Evolutionary conservation across 2,113 vertebrate genomes (phyloP).

Genomic region (Protobothrops flavoviridis): DNA sequence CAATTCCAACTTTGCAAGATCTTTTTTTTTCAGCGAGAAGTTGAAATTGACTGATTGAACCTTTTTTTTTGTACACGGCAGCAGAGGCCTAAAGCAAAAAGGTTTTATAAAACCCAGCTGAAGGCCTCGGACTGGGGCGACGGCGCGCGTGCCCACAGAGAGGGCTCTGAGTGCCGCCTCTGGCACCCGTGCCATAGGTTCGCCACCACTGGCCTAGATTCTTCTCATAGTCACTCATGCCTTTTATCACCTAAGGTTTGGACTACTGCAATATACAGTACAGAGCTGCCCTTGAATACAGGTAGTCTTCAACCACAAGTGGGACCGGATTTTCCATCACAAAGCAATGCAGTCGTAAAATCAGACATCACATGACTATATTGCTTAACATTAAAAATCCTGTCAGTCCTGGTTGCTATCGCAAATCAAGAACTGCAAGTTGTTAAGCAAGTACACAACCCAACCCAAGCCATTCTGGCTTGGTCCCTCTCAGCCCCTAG

Average conservation of each 20-base stretch:
- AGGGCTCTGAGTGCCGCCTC: too few species aligned
- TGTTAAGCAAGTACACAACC: background rate
- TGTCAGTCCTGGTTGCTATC: background rate
- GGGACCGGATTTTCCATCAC: background rate
- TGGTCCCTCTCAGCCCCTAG: background rate
- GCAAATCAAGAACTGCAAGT: background rate
- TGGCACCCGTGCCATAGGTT: too few species aligned
- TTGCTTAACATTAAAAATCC: background rate
- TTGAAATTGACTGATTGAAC: too few species aligned
- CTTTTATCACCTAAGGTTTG: background rate
- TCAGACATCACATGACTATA: background rate
- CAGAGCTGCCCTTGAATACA: background rate
- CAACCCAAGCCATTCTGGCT: background rate
- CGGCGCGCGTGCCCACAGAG: too few species aligned
- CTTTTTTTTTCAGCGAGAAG: too few species aligned
- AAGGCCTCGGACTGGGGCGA: too few species aligned
- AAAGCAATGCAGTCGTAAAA: background rate
- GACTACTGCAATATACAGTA: background rate
- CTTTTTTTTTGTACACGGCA: too few species aligned
- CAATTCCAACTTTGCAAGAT: too few species aligned
- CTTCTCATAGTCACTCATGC: background rate
- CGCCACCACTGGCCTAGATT: background rate
- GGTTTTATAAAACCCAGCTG: too few species aligned
- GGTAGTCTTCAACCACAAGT: background rate
- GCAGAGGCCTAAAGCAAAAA: too few species aligned